These are phyloP conservation scores for Mamestra configurata DNA, from an alignment of 1,140 invertebrate species.

Conservation along the genomic window DNA sequence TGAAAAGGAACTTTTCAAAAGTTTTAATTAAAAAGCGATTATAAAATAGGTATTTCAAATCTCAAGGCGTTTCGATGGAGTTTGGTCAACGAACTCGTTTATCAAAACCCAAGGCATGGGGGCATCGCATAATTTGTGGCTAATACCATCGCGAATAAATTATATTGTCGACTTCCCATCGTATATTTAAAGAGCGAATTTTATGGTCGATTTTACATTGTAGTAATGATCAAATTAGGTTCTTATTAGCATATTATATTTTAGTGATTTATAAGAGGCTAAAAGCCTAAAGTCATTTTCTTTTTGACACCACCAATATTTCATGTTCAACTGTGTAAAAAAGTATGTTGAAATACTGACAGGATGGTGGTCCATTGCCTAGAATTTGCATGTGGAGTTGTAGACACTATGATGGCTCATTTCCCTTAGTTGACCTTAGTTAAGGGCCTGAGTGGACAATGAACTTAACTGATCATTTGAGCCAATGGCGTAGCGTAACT, in stretches of 20 bases:
- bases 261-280: not conserved
- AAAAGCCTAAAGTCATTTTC: not conserved
- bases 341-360: too few species aligned
- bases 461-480: not conserved
- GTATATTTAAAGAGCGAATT: conserved; percentile 18
- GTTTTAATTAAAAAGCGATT: too few species aligned
- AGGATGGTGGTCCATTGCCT: conserved; percentile 9
- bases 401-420: conserved; percentile 26
- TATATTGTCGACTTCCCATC: not conserved
- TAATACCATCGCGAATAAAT: conserved; percentile 28
- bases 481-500: conserved; percentile 2
- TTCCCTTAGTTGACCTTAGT: conserved; percentile 45
- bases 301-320: not conserved
- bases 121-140: conserved; percentile 20
- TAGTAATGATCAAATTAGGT: conserved; percentile 29
- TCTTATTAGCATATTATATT: conserved; percentile 7
- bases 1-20: too few species aligned
- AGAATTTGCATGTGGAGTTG: not conserved
- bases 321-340: not conserved
- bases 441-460: conserved; percentile 30
- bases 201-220: conserved; percentile 32
- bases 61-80: not conserved
- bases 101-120: conserved; percentile 19
- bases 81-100: conserved; percentile 24
- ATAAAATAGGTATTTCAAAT: too few species aligned